phyloP scores from a whole-genome alignment of 1,140 invertebrate genomes.

The Sweltsa coloradensis region DNA sequence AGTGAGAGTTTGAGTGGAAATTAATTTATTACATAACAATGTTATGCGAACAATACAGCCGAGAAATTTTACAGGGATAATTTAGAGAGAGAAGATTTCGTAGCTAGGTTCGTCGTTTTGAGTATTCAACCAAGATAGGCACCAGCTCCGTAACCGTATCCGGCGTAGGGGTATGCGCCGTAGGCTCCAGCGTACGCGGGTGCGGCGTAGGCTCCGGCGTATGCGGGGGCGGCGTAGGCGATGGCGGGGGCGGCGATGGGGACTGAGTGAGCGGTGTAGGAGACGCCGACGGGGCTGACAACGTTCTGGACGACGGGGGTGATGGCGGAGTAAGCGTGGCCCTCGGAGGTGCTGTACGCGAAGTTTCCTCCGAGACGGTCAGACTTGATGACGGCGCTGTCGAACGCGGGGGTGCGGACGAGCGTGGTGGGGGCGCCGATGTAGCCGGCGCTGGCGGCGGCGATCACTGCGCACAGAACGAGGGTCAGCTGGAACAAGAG shows the following conservation, averaged over 20 bases:
- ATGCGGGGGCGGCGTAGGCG: constrained; percentile 12
- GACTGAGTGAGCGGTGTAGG: constrained; percentile 20
- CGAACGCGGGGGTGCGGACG: constrained; percentile 32
- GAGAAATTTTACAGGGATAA: too few species aligned
- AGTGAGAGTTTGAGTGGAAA: too few species aligned
- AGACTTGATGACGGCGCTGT: constrained; percentile 37
- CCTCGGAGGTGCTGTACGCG: constrained; percentile 38
- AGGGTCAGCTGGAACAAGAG: too few species aligned
- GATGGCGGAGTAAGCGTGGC: constrained; percentile 36
- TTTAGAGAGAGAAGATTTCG: too few species aligned
- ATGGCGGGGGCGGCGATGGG: constrained; percentile 8
- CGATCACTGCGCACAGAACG: too few species aligned
- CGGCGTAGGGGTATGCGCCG: too few species aligned
- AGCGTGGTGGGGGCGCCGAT: constrained; percentile 24
- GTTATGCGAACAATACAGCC: too few species aligned
- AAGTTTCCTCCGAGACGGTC: constrained; percentile 41
- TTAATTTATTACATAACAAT: too few species aligned
- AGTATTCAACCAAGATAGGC: too few species aligned
- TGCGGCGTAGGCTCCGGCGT: constrained; percentile 24
- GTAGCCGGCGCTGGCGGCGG: constrained; percentile 20
- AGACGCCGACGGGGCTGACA: constrained; percentile 25
- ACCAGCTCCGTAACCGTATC: too few species aligned
- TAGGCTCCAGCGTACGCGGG: too few species aligned
- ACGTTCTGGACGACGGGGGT: constrained; percentile 31
- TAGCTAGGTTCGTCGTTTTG: too few species aligned